Evolutionary conservation across 1,140 invertebrate species (phyloP), one percentile per base, ranked within the genome.

Genomic region (Caligus rogercresseyi): DNA sequence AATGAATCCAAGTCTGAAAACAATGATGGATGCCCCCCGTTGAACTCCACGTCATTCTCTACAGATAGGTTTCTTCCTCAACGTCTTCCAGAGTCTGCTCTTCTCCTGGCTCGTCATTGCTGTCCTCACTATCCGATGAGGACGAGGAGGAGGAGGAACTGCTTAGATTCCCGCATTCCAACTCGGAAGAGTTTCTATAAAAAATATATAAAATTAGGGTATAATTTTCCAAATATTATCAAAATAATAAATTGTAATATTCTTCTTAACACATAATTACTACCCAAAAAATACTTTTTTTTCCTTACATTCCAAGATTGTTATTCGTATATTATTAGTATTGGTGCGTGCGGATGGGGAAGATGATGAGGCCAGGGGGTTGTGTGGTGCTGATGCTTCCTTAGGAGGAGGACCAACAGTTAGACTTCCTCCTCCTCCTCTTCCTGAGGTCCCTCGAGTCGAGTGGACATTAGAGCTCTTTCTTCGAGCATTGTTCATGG

Each of bases 51-150:
- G 3, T 31, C 52, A 66, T 53, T 69, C 66, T 74, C 72, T 83
- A 83, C 85, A 70, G 81, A 86, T 81, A 88, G 71, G 86, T 87
- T 70, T 86, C 84, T 67, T 86, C 84, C 69, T 83, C 83, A 13
- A 21, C 57, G 43, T 25, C 23, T 18, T 43, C 57, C 11, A 26
- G 23, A 23, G 79, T 82, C 64, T 74, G 73, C 20, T 74, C 73
- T 58, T 68, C 65, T n/a, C 66, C 64, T 57, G 43, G 65, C 62
- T 16, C 65, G 7, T 64, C 64, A 16, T 68, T 66, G 18, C 69
- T 65, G n/a, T 68, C 69, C 20, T 65, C 60, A 24, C 68, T 68
- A 20, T 71, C 70, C n/a, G n/a, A n/a, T n/a, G n/a, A n/a, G n/a
- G n/a, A n/a, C n/a, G n/a, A n/a, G n/a, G n/a, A n/a, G n/a, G n/a